Evolutionary conservation across 2,888 invertebrate species (phyloP).

Genomic region (Neoitamus cyanurus): DNA sequence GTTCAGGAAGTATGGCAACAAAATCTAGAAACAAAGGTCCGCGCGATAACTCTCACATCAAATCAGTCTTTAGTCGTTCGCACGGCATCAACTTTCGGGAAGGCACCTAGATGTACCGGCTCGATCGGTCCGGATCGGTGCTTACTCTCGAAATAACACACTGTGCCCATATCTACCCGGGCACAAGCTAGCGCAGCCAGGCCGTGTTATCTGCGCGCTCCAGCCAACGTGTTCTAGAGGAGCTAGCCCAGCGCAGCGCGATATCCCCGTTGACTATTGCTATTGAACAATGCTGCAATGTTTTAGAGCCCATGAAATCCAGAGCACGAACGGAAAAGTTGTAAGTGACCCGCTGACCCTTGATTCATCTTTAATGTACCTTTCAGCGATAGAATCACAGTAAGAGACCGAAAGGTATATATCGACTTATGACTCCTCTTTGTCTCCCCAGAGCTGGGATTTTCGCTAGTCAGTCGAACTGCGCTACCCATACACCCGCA

Average conservation of each 20-base stretch:
- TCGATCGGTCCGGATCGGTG: not conserved
- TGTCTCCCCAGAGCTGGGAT: slow-evolving; percentile 12
- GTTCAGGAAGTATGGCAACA: slow-evolving; percentile 36
- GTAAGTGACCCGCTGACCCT: slow-evolving; percentile 41
- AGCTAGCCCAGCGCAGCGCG: not conserved
- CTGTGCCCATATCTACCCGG: slow-evolving; percentile 3
- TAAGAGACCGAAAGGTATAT: slow-evolving; percentile 39
- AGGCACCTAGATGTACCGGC: not conserved
- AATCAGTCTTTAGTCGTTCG: slow-evolving; percentile 23
- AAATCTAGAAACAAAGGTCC: slow-evolving; percentile 36
- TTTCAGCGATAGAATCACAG: slow-evolving; percentile 45
- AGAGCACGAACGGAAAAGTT: slow-evolving; percentile 46
- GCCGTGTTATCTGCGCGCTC: not conserved
- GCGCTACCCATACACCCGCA: not conserved
- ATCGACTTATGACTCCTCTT: slow-evolving; percentile 39
- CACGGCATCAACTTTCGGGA: slow-evolving; percentile 27
- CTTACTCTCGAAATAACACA: not conserved
- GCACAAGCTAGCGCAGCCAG: not conserved
- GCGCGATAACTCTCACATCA: slow-evolving; percentile 39
- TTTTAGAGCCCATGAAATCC: slow-evolving; percentile 44
- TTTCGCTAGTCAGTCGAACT: not conserved
- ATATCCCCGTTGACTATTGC: not conserved
- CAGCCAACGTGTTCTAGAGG: not conserved
- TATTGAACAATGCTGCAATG: slow-evolving; percentile 23
- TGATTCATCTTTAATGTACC: slow-evolving; percentile 47